Evolutionary conservation across 1,140 invertebrate genomes (phyloP), one percentile per base, ranked within the genome.

Genomic region (Anoplolepis gracilipes): DNA sequence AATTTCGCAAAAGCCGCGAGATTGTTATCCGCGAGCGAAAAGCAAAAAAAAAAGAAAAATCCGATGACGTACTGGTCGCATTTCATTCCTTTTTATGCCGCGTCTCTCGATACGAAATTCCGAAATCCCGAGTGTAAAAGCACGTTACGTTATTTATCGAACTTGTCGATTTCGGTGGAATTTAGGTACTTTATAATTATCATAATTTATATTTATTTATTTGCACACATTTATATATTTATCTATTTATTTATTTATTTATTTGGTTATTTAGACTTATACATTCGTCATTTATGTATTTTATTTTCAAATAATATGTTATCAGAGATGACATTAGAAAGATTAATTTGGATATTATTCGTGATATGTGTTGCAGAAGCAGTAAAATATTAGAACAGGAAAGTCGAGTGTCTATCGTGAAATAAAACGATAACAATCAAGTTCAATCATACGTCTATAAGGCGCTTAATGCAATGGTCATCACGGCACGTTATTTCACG

Each of bases 381-480:
- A 55, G 19, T 36, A 19, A 5, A 42, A 69, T 73, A 19, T 55
- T 33, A 55, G 11, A 11, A 25, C 0, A 33, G 10, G 3, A 36
- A 1, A 16, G 16, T 8, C 19, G 73, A 69, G 30, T 25, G 28
- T 67, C 65, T 57, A 46, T 28, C 19, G 33, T 11, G 16, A 30
- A 16, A 75, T 88, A 73, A 88, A 85, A 55, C 59, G 49, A 84
- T 55, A 62, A 77, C 28, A 42, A 65, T 73, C 53, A 33, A 28
- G 22, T 62, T 49, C 53, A 30, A 61, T 88, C 61, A 13, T 28
- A 39, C 16, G 28, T 76, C 76, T 84, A 84, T 84, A 36, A 36
- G 19, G n/a, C 10, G 49, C 46, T 84, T 84, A 84, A 84, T 76
- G 33, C 69, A 82, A 36, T 61, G 57, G 22, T 33, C 55, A 46